Percentiles rank a stretch among this genome's conserved stretches.
Evolutionary conservation across 2,888 invertebrate species (phyloP).

Genomic region (Choristoneura rosaceana): DNA sequence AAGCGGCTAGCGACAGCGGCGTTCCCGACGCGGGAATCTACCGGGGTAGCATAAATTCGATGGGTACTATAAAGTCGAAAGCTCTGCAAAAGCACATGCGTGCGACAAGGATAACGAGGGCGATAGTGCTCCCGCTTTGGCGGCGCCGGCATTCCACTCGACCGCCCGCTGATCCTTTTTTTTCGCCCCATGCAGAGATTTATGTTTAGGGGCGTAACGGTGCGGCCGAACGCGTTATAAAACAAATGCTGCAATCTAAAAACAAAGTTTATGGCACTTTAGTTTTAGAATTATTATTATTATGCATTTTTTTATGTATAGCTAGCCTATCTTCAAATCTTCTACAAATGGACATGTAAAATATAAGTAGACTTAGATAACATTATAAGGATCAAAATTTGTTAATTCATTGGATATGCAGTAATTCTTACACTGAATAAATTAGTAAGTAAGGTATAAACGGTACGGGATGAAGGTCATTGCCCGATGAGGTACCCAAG

Average conservation of each 20-base stretch:
- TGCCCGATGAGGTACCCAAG: slow-evolving; percentile 75
- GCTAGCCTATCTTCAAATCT: no score
- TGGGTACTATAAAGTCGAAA: slow-evolving; percentile 58
- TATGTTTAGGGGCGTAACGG: slow-evolving; percentile 50
- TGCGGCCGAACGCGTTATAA: background rate
- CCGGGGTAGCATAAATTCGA: slow-evolving; percentile 65
- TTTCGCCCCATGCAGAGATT: slow-evolving; percentile 40
- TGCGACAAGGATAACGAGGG: slow-evolving; percentile 65
- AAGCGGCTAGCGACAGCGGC: slow-evolving; percentile 84
- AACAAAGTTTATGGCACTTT: background rate
- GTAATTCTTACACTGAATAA: slow-evolving; percentile 12
- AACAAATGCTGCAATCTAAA: background rate
- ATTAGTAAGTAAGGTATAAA: background rate
- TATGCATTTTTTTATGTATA: no score
- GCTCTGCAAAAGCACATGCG: slow-evolving; percentile 72
- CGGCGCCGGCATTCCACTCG: slow-evolving; percentile 46
- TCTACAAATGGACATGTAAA: no score
- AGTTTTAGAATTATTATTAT: no score
- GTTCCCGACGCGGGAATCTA: slow-evolving; percentile 80
- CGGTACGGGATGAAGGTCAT: slow-evolving; percentile 41
- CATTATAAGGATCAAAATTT: background rate
- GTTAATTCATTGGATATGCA: background rate
- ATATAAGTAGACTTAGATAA: no score
- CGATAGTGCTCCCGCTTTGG: slow-evolving; percentile 55
- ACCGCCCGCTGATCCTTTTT: slow-evolving; percentile 53